phyloP scores from a whole-genome alignment of 2,888 invertebrate species.

The Leptinotarsa rubiginosa region DNA sequence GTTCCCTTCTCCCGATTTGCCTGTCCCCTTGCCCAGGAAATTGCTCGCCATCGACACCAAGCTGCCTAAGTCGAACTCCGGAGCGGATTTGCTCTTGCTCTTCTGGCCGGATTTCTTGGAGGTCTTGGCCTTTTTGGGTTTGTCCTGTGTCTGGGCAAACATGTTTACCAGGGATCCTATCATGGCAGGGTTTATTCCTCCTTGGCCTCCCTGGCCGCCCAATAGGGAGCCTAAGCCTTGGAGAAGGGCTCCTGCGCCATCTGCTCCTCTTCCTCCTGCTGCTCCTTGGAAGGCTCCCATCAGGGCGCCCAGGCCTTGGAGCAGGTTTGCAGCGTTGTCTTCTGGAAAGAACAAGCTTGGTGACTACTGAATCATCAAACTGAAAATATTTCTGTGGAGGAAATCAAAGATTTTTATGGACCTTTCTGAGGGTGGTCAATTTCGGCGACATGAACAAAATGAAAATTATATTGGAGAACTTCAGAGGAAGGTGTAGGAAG shows the following conservation, averaged over 20 bases:
- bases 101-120: conserved; percentile 16
- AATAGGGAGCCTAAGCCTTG: conserved; percentile 45
- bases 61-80: conserved; percentile 38
- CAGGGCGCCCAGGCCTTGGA: conserved; percentile 43
- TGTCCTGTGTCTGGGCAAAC: conserved; percentile 61
- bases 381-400: too few relatives aligned
- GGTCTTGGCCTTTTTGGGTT: background rate
- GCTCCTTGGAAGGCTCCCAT: conserved; percentile 41
- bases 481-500: too few relatives aligned
- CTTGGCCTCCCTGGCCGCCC: conserved; percentile 49
- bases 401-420: too few relatives aligned
- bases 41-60: conserved; percentile 46
- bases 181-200: conserved; percentile 71
- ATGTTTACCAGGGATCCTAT: conserved; percentile 72
- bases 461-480: too few relatives aligned
- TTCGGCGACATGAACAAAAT: too few relatives aligned
- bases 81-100: background rate
- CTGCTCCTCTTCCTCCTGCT: conserved; percentile 32
- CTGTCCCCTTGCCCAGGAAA: conserved; percentile 39
- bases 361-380: too few relatives aligned
- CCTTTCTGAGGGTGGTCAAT: too few relatives aligned
- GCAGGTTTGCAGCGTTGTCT: conserved; percentile 39
- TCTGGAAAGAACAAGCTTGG: conserved; percentile 20
- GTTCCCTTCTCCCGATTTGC: conserved; percentile 12
- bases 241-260: conserved; percentile 37